phyloP scores from a whole-genome alignment of 2,888 invertebrate species.

The Hedychridium roseum region DNA sequence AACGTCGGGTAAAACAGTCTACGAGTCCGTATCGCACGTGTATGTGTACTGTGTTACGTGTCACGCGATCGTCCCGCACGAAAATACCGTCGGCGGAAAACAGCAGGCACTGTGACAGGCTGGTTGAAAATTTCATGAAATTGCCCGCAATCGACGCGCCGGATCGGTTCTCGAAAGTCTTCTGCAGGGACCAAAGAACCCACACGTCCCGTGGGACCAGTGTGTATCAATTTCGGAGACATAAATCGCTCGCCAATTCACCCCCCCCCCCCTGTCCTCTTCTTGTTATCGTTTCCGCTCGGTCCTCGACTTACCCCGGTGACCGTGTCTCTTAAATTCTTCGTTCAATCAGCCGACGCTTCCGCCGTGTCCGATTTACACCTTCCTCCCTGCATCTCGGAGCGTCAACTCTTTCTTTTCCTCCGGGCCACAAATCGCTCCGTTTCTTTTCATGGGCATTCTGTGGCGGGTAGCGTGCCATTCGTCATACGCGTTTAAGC shows the following conservation, averaged over 20 bases:
- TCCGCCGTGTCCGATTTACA: too few species aligned
- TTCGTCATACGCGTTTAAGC: too few species aligned
- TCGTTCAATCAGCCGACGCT: too few species aligned
- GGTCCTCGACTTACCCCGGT: not conserved
- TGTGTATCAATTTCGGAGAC: not conserved
- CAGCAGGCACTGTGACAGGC: slow-evolving; percentile 4
- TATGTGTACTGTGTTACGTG: too few species aligned
- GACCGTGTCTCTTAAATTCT: not conserved
- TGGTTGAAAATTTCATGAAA: slow-evolving; percentile 41
- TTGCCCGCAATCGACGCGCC: slow-evolving; percentile 32
- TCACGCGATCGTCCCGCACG: not conserved
- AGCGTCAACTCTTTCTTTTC: too few species aligned
- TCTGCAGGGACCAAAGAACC: not conserved
- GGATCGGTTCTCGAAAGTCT: slow-evolving; percentile 28
- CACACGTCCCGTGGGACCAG: not conserved
- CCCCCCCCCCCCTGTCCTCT: not conserved
- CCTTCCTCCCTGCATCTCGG: too few species aligned
- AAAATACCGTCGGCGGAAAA: not conserved
- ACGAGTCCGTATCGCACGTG: not conserved
- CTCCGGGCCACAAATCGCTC: too few species aligned
- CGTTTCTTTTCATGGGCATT: too few species aligned
- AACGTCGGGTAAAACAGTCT: not conserved
- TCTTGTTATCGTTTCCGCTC: not conserved
- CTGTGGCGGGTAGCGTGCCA: too few species aligned
- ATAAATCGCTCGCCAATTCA: not conserved